Percentiles rank a stretch among this genome's conserved stretches.
Evolutionary conservation across 2,888 invertebrate species (phyloP).

Genomic region (Rhagium mordax): DNA sequence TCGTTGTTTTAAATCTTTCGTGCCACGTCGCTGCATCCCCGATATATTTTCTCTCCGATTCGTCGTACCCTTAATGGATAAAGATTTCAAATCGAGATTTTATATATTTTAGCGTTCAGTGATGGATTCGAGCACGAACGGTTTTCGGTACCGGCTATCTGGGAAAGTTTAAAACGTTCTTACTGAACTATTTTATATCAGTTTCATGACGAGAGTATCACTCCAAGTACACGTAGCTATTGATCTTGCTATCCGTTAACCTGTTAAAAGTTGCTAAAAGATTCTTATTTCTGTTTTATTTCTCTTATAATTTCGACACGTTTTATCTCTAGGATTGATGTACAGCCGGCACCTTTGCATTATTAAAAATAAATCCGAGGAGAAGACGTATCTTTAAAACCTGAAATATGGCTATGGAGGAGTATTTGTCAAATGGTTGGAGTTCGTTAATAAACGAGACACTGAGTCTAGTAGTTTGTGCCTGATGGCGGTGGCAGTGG

Average conservation of each 20-base stretch:
- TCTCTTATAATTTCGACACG: slow-evolving; percentile 9
- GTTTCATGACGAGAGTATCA: slow-evolving; percentile 17
- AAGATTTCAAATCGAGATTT: slow-evolving; percentile 39
- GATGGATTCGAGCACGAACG: slow-evolving; percentile 42
- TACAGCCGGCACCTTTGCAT: neutral
- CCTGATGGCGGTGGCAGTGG: neutral
- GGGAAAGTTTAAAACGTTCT: slow-evolving; percentile 14
- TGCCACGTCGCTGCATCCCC: neutral
- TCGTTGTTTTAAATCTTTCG: neutral
- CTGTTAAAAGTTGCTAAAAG: slow-evolving; percentile 12
- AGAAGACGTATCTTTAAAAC: neutral
- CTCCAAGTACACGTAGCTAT: slow-evolving; percentile 18
- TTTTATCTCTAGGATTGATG: neutral
- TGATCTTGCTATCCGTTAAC: slow-evolving; percentile 17
- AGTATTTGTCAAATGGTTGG: too few relatives aligned
- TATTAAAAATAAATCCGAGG: neutral
- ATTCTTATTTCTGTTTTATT: slow-evolving; percentile 11
- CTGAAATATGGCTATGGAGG: too few relatives aligned
- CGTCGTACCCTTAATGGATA: slow-evolving; percentile 1
- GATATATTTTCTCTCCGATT: neutral
- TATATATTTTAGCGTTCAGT: slow-evolving; percentile 35
- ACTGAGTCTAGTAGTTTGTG: neutral
- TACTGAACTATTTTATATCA: slow-evolving; percentile 25
- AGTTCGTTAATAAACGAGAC: neutral
- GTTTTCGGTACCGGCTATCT: slow-evolving; percentile 34